These are phyloP conservation scores for Notospermus geniculatus DNA, from an alignment of 1,140 invertebrate genomes.

Conservation along the genomic window DNA sequence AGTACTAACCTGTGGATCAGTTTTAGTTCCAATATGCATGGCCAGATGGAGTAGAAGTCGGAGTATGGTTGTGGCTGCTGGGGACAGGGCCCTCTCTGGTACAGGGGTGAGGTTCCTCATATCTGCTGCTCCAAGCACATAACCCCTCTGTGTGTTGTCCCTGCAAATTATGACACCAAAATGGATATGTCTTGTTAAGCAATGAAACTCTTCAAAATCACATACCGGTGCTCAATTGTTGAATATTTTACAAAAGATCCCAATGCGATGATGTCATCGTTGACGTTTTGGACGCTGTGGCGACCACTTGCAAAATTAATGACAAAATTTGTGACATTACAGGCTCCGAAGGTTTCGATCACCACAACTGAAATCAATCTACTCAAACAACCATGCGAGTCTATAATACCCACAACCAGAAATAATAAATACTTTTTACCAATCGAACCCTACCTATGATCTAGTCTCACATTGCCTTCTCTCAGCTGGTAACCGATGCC, in stretches of 20 bases:
- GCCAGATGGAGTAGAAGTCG: conserved; percentile 35
- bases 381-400: too few relatives aligned
- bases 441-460: conserved; percentile 28
- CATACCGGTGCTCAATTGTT: neutral
- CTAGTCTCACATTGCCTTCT: conserved; percentile 21
- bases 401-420: too few relatives aligned
- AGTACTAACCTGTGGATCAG: neutral
- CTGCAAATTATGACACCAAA: conserved; percentile 1
- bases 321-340: too few relatives aligned
- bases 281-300: neutral
- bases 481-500: conserved; percentile 26
- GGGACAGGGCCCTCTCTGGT: conserved; percentile 30
- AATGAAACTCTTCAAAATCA: neutral
- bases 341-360: too few relatives aligned
- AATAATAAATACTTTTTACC: conserved; percentile 25
- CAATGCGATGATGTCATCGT: neutral
- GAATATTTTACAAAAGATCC: neutral
- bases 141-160: conserved; percentile 33
- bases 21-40: conserved; percentile 31
- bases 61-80: conserved; percentile 25
- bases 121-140: conserved; percentile 35
- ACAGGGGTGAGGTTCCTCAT: conserved; percentile 16
- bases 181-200: neutral
- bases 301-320: too few relatives aligned
- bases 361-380: too few relatives aligned